phyloP scores from a whole-genome alignment of 2,113 vertebrate genomes.

The Microtus ochrogaster region DNA sequence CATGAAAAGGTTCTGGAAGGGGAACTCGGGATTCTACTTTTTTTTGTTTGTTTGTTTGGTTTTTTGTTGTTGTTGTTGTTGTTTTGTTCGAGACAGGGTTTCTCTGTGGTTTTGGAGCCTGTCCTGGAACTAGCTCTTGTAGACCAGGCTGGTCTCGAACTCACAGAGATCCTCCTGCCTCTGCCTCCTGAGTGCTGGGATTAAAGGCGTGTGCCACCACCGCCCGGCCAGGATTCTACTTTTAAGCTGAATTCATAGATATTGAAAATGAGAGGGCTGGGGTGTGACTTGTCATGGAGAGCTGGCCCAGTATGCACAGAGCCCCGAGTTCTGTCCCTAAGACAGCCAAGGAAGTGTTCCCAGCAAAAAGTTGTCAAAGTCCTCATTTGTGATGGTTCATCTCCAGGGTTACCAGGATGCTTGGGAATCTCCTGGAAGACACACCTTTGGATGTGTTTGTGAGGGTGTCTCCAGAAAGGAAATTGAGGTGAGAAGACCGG shows the following conservation, averaged over 20 bases:
- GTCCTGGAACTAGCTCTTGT: too few species aligned
- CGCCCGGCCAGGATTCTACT: not conserved
- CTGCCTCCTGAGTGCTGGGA: too few species aligned
- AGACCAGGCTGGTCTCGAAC: too few species aligned
- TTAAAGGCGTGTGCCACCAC: too few species aligned
- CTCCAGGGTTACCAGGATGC: fast-evolving
- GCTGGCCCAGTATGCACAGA: not conserved
- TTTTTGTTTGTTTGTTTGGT: too few species aligned
- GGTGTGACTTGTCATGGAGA: not conserved
- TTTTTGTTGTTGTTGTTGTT: too few species aligned
- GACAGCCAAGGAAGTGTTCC: not conserved
- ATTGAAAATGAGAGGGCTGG: not conserved
- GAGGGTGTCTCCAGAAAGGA: not conserved
- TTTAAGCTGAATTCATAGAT: not conserved
- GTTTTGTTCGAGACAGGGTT: too few species aligned
- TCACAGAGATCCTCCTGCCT: too few species aligned
- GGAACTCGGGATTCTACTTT: not conserved
- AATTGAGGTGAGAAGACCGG: not conserved
- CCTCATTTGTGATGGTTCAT: not conserved
- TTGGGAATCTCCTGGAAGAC: not conserved
- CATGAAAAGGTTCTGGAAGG: not conserved
- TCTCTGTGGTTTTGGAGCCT: too few species aligned
- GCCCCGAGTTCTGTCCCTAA: not conserved
- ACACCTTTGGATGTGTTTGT: not conserved
- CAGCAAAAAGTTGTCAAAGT: not conserved